Conservation (phyloP, 2,888 invertebrate genomes). For the Xanthia togata region DNA sequence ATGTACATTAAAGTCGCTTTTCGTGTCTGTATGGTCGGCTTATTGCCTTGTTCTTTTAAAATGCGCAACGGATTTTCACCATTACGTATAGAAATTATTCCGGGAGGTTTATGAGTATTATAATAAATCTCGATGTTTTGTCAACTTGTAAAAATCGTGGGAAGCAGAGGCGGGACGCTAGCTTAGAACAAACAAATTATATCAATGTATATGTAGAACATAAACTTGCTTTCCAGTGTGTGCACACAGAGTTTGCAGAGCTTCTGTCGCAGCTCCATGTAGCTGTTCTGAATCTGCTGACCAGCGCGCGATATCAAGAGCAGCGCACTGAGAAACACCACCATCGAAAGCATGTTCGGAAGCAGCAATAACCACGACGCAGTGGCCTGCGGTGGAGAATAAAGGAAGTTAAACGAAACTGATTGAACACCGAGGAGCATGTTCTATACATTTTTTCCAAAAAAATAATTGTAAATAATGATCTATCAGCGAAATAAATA, state of each 20-base stretch:
- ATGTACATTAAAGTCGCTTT: too few relatives aligned
- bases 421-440: not conserved
- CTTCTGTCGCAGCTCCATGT: slow-evolving; percentile 60
- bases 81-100: too few relatives aligned
- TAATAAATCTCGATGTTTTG: not conserved
- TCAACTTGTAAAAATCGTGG: not conserved
- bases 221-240: slow-evolving; percentile 42
- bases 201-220: not conserved
- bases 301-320: slow-evolving; percentile 68
- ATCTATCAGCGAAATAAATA: too few relatives aligned
- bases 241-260: slow-evolving; percentile 68
- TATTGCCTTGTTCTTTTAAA: too few relatives aligned
- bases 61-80: too few relatives aligned
- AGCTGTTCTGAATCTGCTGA: slow-evolving; percentile 69
- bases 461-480: too few relatives aligned
- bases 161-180: too few relatives aligned
- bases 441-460: too few relatives aligned
- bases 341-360: slow-evolving; percentile 46
- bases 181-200: not conserved
- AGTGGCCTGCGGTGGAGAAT: slow-evolving; percentile 53
- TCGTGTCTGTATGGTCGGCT: too few relatives aligned
- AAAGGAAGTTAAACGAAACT: not conserved
- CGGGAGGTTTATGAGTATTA: too few relatives aligned
- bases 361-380: slow-evolving; percentile 7
- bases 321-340: slow-evolving; percentile 63